Evolutionary conservation across 2,113 vertebrate species (phyloP), one percentile per base, ranked within the genome.

Genomic region (Barnardius zonarius): DNA sequence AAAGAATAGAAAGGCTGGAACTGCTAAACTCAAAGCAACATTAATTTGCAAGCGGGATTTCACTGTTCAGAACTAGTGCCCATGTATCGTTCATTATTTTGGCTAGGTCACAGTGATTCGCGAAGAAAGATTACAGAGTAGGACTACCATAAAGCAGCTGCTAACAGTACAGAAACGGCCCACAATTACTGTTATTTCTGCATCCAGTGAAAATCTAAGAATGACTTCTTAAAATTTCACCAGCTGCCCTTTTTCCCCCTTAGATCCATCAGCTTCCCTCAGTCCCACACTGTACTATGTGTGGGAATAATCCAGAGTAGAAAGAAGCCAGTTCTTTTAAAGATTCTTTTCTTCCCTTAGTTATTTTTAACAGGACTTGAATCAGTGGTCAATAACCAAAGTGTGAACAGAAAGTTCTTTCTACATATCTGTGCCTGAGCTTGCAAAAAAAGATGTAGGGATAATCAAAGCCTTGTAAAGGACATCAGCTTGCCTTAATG

Each of bases 181-280:
- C 17, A n/a, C 5, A 59, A 15, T 35, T 63, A 27, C 2, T 2
- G 1, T 17, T 89, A 25, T 64, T 93, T 76, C 27, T 89, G 6
- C 11, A 70, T 41, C 10, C 41, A 23, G 8, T 69, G 51, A 52
- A 66, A 90, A 46, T 31, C 19, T 81, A 75, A 73, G 16, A 76
- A 52, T 6, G 4, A 12, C 6, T 35, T 82, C 14, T 35, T 82
- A 31, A 79, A 43, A 6, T 80, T 88, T 41, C 69, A 9, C 27
- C 15, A 77, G 31, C 7, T 13, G 75, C 5, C 1, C 7, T 75
- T 76, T 81, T n/a, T 16, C 0, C 0, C 9, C 5, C 20, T 43
- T 57, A 52, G 16, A 17, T 17, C 18, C 8, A 16, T 13, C 17
- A 37, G 16, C 13, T 82, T 64, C 11, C 5, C 17, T 61, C 35